A percentile compares a stretch with the other conserved stretches of the same genome.
Conservation (phyloP, 2,797 vertebrate genomes). For the Sebastes paucispinis region DNA sequence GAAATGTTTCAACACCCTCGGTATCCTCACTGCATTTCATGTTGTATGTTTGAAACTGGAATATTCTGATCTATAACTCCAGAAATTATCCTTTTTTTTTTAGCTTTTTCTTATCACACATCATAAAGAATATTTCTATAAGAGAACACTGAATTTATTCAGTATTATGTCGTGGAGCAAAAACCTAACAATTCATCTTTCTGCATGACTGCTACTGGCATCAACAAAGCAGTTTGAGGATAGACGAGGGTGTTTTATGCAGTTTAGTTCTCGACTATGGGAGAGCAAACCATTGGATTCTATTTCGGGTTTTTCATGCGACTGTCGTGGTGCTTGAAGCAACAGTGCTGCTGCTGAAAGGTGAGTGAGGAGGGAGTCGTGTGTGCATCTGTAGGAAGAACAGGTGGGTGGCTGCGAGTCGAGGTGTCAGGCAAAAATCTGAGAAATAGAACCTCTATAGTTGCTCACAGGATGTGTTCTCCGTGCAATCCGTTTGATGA, state of each 20-base stretch:
- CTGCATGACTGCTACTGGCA: neutral
- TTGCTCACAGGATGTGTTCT: constrained; percentile 38
- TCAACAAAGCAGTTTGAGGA: constrained; percentile 31
- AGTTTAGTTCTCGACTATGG: constrained; percentile 16
- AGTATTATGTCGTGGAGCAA: neutral
- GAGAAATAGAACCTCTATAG: constrained; percentile 50
- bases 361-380: constrained; percentile 5
- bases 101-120: neutral
- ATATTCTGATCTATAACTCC: neutral
- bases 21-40: constrained; percentile 22
- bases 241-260: constrained; percentile 14
- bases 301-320: constrained; percentile 49
- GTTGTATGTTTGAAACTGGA: neutral
- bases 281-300: constrained; percentile 54
- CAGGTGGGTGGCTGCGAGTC: constrained; percentile 37
- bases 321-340: constrained; percentile 21
- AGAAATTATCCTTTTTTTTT: neutral
- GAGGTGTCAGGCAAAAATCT: constrained; percentile 29
- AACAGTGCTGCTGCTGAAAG: constrained; percentile 17
- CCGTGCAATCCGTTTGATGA: constrained; percentile 2
- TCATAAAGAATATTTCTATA: neutral
- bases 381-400: constrained; percentile 18
- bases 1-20: constrained; percentile 28
- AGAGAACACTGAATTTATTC: neutral
- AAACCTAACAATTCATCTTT: neutral